phyloP scores from a whole-genome alignment of 2,113 vertebrate species.

The Thunnus thynnus region DNA sequence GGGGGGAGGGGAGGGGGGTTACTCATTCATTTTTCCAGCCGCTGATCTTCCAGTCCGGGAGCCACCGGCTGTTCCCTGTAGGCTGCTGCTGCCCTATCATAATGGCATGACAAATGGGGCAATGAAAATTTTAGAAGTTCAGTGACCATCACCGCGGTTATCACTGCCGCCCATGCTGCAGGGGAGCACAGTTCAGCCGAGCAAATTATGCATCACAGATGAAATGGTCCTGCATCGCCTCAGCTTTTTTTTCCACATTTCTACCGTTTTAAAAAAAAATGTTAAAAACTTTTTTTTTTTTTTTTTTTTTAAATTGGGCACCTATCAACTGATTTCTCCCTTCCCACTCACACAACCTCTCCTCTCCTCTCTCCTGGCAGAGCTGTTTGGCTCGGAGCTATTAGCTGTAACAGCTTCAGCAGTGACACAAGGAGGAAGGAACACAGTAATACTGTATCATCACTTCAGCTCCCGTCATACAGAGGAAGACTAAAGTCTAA shows the following conservation, averaged over 20 bases:
- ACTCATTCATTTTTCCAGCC: slow-evolving; percentile 19
- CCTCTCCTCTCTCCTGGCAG: not conserved
- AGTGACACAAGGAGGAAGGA: too few species aligned
- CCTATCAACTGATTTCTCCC: not conserved
- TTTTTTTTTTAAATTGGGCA: not conserved
- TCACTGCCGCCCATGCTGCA: slow-evolving; percentile 5
- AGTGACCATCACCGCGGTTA: slow-evolving; percentile 14
- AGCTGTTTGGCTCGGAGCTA: too few species aligned
- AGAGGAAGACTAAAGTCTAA: too few species aligned
- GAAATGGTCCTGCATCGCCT: not conserved
- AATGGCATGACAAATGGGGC: slow-evolving; percentile 36
- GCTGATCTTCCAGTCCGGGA: slow-evolving; percentile 14
- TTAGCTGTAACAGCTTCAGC: too few species aligned
- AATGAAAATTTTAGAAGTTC: slow-evolving; percentile 31
- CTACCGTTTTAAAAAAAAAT: not conserved
- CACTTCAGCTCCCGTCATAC: too few species aligned
- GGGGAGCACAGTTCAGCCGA: slow-evolving; percentile 1
- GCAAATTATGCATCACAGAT: slow-evolving; percentile 42
- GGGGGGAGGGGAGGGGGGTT: not conserved
- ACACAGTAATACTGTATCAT: too few species aligned
- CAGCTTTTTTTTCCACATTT: not conserved
- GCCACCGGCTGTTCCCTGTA: not conserved
- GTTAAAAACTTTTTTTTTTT: not conserved
- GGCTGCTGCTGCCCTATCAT: slow-evolving; percentile 26
- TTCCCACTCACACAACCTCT: not conserved